Evolutionary conservation across 1,140 invertebrate species (phyloP).

Genomic region (Linepithema humile): DNA sequence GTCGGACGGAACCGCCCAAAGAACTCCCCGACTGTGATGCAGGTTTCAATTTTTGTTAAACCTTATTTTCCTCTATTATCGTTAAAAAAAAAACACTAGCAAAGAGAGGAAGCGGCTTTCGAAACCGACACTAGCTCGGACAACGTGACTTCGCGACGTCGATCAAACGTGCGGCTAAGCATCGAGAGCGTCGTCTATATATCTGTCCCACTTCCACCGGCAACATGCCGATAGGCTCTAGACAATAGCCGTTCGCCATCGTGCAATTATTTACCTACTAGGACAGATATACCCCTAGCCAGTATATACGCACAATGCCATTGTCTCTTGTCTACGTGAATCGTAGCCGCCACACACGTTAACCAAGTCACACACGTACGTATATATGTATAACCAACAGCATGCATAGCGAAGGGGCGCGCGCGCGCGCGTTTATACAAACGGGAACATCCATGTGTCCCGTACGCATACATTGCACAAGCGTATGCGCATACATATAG

Average conservation of each 20-base stretch:
- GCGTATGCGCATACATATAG: neutral
- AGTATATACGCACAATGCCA: constrained; percentile 56
- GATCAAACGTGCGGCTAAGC: constrained; percentile 38
- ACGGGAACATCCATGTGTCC: neutral
- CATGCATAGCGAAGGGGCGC: neutral
- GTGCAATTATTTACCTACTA: constrained; percentile 66
- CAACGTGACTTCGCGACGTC: constrained; percentile 28
- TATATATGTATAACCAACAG: neutral
- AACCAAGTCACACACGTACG: too few species aligned
- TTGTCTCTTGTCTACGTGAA: constrained; percentile 54
- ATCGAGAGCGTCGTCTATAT: constrained; percentile 24
- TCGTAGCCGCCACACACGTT: neutral
- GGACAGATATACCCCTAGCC: constrained; percentile 47
- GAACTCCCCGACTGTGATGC: too few species aligned
- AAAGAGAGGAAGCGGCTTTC: constrained; percentile 21
- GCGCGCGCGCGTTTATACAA: neutral
- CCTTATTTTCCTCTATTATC: too few species aligned
- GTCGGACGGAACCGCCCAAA: too few species aligned
- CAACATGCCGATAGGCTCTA: constrained; percentile 45
- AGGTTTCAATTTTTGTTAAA: too few species aligned
- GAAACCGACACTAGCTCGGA: neutral
- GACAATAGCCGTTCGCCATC: constrained; percentile 55
- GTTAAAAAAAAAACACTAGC: neutral
- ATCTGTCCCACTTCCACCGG: constrained; percentile 43
- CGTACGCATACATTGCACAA: neutral